phyloP scores from a whole-genome alignment of 1,140 invertebrate genomes.

The Hypsibius dujardini region DNA sequence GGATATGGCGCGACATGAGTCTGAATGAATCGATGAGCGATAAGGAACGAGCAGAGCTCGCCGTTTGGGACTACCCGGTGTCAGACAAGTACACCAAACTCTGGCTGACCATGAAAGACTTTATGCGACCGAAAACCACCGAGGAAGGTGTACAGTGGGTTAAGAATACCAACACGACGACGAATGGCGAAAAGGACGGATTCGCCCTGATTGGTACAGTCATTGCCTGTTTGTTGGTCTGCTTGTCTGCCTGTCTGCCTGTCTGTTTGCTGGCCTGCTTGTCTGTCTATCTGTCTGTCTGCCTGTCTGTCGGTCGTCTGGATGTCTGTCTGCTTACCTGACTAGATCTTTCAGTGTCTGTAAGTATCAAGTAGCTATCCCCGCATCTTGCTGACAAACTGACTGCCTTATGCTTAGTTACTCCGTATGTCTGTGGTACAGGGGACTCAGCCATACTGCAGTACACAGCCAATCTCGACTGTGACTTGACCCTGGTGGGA shows the following conservation, averaged over 20 bases:
- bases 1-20: conserved; percentile 95
- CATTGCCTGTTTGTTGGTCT: too few relatives aligned
- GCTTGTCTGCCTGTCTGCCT: too few relatives aligned
- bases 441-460: conserved; percentile 79
- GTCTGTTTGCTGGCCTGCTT: too few relatives aligned
- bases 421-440: too few relatives aligned
- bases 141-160: conserved; percentile 63
- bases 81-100: conserved; percentile 96
- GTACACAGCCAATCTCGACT: conserved; percentile 66
- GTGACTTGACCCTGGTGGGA: conserved; percentile 69
- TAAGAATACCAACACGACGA: conserved; percentile 28
- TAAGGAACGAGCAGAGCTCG: conserved; percentile 70
- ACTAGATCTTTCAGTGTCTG: too few relatives aligned
- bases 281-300: not conserved
- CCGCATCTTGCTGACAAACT: too few relatives aligned
- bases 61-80: conserved; percentile 96
- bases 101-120: conserved; percentile 88
- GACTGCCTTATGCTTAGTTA: too few relatives aligned
- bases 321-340: not conserved
- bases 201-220: conserved; percentile 68
- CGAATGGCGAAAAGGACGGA: conserved; percentile 47
- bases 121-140: conserved; percentile 52
- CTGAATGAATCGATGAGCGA: conserved; percentile 74
- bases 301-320: not conserved
- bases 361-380: too few relatives aligned